phyloP scores from a whole-genome alignment of 2,888 invertebrate genomes.

The Trypoxylon attenuatum region DNA sequence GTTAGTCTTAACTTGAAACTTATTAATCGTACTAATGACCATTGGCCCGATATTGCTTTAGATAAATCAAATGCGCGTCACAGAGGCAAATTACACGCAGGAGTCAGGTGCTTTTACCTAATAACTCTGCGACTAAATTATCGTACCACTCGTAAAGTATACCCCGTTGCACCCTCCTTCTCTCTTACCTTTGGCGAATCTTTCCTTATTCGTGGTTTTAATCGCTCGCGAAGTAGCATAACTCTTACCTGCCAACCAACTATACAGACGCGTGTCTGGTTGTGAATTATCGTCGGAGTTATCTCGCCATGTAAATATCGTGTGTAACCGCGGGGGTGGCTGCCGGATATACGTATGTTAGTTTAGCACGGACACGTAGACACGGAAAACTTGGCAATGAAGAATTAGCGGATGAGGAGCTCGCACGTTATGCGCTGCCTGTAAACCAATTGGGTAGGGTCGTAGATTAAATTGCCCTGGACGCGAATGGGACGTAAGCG shows the following conservation, averaged over 20 bases:
- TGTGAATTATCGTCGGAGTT: background rate
- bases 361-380: no score
- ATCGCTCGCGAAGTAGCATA: background rate
- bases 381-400: background rate
- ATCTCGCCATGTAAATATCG: background rate
- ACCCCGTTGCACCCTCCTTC: no score
- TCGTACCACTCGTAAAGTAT: no score
- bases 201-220: background rate
- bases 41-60: background rate
- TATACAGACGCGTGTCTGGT: background rate
- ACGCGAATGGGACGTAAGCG: background rate
- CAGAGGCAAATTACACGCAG: no score
- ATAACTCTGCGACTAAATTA: no score
- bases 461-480: background rate
- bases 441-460: no score
- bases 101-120: no score
- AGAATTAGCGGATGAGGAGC: background rate
- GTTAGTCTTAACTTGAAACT: background rate
- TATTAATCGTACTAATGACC: background rate
- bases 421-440: no score
- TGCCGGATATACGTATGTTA: no score
- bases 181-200: background rate
- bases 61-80: no score
- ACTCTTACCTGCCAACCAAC: no score
- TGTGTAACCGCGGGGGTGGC: background rate